Evolutionary conservation across 2,797 vertebrate species (phyloP).

Genomic region (Hippocampus kuda): DNA sequence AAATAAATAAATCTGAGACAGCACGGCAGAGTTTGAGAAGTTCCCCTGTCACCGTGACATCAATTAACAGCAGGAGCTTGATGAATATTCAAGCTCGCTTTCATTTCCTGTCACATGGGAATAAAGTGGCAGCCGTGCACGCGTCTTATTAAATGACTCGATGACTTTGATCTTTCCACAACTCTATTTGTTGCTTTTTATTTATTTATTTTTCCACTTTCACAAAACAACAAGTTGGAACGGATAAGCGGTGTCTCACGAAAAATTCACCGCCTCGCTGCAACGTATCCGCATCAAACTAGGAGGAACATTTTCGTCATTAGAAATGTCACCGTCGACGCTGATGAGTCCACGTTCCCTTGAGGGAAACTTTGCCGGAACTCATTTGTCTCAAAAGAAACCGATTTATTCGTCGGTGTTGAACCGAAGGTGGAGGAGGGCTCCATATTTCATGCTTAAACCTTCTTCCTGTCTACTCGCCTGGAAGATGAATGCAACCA

Average conservation of each 20-base stretch:
- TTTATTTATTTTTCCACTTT: not conserved
- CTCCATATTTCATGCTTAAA: not conserved
- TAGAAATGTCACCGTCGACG: not conserved
- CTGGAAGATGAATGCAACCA: too few relatives aligned
- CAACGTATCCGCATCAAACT: not conserved
- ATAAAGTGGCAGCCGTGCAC: slow-evolving; percentile 41
- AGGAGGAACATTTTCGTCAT: not conserved
- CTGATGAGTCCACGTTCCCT: not conserved
- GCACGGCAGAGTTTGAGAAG: slow-evolving; percentile 6
- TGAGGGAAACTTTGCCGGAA: not conserved
- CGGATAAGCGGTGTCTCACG: not conserved
- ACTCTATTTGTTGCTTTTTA: not conserved
- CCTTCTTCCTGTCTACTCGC: not conserved
- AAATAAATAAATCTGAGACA: slow-evolving; percentile 4
- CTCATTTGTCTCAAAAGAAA: not conserved
- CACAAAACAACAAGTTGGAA: not conserved
- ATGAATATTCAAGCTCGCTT: slow-evolving; percentile 51
- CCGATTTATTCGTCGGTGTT: not conserved
- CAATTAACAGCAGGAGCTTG: slow-evolving; percentile 48
- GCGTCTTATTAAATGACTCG: slow-evolving; percentile 53
- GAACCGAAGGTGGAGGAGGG: not conserved
- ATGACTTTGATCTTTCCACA: slow-evolving; percentile 53
- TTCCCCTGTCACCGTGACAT: slow-evolving; percentile 40
- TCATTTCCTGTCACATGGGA: slow-evolving; percentile 49
- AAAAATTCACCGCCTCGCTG: not conserved